phyloP scores from a whole-genome alignment of 2,113 vertebrate species.

The Phocoena phocoena region DNA sequence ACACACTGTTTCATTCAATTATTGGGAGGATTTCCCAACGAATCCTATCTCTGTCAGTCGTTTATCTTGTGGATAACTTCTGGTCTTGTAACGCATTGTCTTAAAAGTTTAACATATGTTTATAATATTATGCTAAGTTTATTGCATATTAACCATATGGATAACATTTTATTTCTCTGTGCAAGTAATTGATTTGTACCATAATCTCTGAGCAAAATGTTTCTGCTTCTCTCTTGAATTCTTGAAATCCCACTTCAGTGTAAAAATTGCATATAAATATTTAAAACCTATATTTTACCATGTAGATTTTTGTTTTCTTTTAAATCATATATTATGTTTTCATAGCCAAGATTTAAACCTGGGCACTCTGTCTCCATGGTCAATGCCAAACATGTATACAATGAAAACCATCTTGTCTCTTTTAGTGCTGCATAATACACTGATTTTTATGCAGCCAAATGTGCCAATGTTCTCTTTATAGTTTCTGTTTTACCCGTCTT shows the following conservation, averaged over 20 bases:
- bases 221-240: neutral
- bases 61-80: neutral
- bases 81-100: neutral
- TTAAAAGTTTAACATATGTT: slow-evolving; percentile 31
- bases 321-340: neutral
- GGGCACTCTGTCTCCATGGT: neutral
- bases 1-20: neutral
- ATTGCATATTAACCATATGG: slow-evolving; percentile 22
- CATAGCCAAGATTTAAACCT: neutral
- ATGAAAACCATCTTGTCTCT: neutral
- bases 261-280: neutral
- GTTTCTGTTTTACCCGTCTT: neutral
- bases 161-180: neutral
- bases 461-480: neutral
- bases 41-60: neutral
- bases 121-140: neutral
- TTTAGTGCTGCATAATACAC: neutral
- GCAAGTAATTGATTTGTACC: neutral
- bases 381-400: neutral
- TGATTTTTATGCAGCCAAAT: neutral
- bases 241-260: neutral
- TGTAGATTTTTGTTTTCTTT: neutral
- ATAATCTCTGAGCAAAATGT: neutral
- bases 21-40: neutral
- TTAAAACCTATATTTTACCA: neutral